Base-by-base conservation (phyloP, 2,888 invertebrate species). In the Trissolcus brochymenae region DNA sequence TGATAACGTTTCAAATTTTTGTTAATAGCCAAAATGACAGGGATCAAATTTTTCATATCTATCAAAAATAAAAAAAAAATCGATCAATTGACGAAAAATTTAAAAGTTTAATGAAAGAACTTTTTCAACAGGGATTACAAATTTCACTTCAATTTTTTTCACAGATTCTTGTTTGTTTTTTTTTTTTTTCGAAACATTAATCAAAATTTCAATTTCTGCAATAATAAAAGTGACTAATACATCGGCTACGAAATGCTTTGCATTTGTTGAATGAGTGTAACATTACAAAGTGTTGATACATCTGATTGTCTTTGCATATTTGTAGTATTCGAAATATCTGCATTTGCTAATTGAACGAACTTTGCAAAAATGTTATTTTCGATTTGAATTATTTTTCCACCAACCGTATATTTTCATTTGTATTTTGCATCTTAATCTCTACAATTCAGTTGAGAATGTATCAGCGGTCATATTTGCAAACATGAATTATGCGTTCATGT, bases 1-100 rank as follows among this genome's bases (percentile, higher is more conserved):
- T 55, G 73, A 66, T 66, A 73, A 73, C 60, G 43, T 66, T 55
- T 9, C 16, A 59, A 35, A 59, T 53, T 53, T 19, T 64, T 41
- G n/a, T n/a, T n/a, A 35, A 3, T 7, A 46, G n/a, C 14, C 51
- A 19, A 51, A 9, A 16, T 51, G 51, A 49, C 16, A 9, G 7
- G 16, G 4, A 16, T 49, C 4, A 4, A 35, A 17, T 9, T 51
- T 11, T 17, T 51, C 17, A 16, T 51, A 17, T 13, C 11, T 51
- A 17, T 51, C 19, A 17, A 14, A 1, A 21, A 11, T 11, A 4
- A 19, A 51, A 21, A 17, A 7, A 21, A 3, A 17, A 21, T 16
- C 6, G n/a, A 25, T 25, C 25, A 25, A 4, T 25, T 6, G 4
- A 25, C 25, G 3, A 46, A 14, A 14, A 16, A 46, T 14, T 16